A percentile compares a stretch with the other conserved stretches of the same genome.
Evolutionary conservation across 2,888 invertebrate genomes (phyloP).

Genomic region (Drosophila rubida): DNA sequence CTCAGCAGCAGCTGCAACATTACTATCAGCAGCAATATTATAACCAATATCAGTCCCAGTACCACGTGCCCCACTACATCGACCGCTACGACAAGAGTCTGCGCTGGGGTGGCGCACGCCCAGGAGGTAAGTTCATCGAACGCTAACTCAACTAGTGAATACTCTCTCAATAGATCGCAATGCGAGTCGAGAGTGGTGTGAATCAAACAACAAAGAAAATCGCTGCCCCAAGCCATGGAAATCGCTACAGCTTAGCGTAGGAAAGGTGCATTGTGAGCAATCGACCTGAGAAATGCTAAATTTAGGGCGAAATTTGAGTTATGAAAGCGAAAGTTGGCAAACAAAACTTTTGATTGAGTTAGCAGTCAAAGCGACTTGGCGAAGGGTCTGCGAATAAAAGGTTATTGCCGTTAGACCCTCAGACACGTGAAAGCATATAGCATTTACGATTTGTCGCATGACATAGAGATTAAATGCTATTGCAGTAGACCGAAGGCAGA

Average conservation of each 20-base stretch:
- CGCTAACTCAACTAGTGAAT: neutral
- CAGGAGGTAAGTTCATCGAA: conserved; percentile 61
- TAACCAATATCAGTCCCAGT: conserved; percentile 76
- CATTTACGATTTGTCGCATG: neutral
- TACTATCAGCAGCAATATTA: conserved; percentile 78
- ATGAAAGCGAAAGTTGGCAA: conserved; percentile 3
- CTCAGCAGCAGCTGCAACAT: conserved; percentile 75
- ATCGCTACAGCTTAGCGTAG: neutral
- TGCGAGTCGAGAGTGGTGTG: too few relatives aligned
- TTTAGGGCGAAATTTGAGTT: conserved; percentile 12
- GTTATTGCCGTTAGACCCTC: neutral
- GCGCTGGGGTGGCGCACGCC: conserved; percentile 78
- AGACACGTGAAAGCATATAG: neutral
- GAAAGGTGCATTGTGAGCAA: neutral
- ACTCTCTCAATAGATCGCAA: neutral
- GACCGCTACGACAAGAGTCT: conserved; percentile 84
- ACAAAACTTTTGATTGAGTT: conserved; percentile 19
- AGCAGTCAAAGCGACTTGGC: neutral
- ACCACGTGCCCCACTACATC: conserved; percentile 75
- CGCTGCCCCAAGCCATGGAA: neutral
- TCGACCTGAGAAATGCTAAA: conserved; percentile 1
- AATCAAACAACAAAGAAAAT: too few relatives aligned
- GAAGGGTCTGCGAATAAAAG: neutral
- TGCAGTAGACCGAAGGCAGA: neutral
- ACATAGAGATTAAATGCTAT: neutral